phyloP scores from a whole-genome alignment of 2,113 vertebrate species.

The Oryctolagus cuniculus region DNA sequence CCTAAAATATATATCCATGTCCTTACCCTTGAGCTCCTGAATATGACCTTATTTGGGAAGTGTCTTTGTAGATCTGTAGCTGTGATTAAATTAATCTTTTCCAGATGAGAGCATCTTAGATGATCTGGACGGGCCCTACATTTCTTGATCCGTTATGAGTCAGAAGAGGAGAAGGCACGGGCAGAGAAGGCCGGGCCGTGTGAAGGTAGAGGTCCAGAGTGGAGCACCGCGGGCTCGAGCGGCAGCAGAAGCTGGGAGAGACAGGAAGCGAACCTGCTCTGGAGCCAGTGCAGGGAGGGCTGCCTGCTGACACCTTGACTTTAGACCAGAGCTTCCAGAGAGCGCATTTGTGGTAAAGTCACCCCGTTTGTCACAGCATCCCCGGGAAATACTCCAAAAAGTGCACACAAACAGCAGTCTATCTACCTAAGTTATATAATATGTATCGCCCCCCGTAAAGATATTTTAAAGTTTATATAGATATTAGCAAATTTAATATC shows the following conservation, averaged over 20 bases:
- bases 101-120: not conserved
- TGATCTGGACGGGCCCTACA: not conserved
- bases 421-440: not conserved
- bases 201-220: not conserved
- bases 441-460: not conserved
- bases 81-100: not conserved
- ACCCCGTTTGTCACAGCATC: not conserved
- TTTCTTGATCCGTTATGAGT: not conserved
- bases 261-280: not conserved
- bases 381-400: not conserved
- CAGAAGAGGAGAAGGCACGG: not conserved
- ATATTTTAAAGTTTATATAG: not conserved
- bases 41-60: not conserved
- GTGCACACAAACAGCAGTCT: not conserved
- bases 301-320: not conserved
- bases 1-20: not conserved
- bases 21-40: not conserved
- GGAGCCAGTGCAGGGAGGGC: not conserved
- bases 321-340: not conserved
- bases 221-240: not conserved
- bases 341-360: not conserved
- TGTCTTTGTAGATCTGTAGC: not conserved
- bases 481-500: slow-evolving; percentile 15
- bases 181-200: not conserved
- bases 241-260: not conserved